phyloP scores from a whole-genome alignment of 2,113 vertebrate genomes.

The Felis catus region DNA sequence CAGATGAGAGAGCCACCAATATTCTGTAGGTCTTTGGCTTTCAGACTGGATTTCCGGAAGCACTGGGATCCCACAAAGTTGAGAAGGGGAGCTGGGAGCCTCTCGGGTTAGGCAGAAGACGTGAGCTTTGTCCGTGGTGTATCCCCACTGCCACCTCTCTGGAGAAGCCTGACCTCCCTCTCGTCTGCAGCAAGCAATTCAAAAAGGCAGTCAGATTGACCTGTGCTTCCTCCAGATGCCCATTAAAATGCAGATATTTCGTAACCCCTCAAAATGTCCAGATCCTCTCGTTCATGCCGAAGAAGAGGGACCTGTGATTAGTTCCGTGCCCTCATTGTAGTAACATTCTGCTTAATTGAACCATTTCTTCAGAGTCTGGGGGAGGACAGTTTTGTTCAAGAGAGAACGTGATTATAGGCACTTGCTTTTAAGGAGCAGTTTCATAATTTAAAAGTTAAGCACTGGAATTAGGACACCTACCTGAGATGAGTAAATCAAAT shows the following conservation, averaged over 20 bases:
- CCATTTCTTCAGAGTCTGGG: constrained; percentile 3
- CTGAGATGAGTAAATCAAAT: background rate
- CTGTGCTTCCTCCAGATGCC: background rate
- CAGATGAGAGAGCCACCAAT: background rate
- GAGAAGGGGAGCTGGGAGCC: background rate
- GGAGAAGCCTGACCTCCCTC: accelerated
- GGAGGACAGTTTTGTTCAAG: constrained; percentile 17
- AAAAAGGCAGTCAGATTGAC: background rate
- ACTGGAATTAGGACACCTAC: background rate
- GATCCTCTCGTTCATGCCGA: background rate
- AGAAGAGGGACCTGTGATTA: background rate
- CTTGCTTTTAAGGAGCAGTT: constrained; percentile 55
- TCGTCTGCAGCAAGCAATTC: background rate
- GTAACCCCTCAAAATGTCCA: background rate
- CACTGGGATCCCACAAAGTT: background rate
- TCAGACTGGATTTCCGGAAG: background rate
- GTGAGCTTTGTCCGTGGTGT: background rate
- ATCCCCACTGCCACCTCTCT: background rate
- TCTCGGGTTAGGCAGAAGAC: too few relatives aligned
- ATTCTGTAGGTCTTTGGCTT: background rate
- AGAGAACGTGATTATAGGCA: constrained; percentile 50
- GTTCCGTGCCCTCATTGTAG: background rate
- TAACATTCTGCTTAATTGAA: background rate
- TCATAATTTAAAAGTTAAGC: constrained; percentile 19
- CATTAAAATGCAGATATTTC: background rate